Conservation (phyloP, 2,888 invertebrate genomes). For the Eupithecia subumbrata region DNA sequence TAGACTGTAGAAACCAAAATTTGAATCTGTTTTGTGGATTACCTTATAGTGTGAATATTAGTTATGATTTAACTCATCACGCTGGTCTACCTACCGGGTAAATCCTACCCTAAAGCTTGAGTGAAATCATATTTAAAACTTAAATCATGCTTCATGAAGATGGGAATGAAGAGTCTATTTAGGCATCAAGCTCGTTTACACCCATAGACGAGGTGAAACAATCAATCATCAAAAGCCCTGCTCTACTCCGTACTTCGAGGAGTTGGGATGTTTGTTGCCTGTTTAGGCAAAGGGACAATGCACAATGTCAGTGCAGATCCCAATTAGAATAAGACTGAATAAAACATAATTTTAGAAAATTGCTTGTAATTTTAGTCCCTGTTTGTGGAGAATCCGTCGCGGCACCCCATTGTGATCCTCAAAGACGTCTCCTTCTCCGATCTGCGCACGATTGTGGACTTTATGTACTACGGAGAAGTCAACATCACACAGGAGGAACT, state of each 20-base stretch:
- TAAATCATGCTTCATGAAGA: not conserved
- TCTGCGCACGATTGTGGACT: constrained; percentile 94
- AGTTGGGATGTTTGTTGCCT: too few relatives aligned
- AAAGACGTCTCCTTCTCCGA: constrained; percentile 95
- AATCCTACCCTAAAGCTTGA: not conserved
- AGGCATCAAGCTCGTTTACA: not conserved
- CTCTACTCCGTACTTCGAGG: not conserved
- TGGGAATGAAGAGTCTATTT: not conserved
- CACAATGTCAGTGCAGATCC: not conserved
- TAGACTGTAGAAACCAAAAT: too few relatives aligned
- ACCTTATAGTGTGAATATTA: too few relatives aligned
- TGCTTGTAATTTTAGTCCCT: constrained; percentile 83
- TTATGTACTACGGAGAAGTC: constrained; percentile 97
- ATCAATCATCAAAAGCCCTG: not conserved
- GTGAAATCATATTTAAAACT: not conserved
- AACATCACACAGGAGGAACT: constrained; percentile 95
- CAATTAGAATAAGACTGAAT: not conserved
- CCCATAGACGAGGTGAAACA: not conserved
- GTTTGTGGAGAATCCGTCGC: constrained; percentile 93
- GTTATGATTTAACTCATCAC: too few relatives aligned
- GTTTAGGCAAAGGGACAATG: too few relatives aligned
- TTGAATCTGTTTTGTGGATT: too few relatives aligned
- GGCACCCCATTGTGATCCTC: constrained; percentile 94
- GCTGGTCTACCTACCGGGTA: too few relatives aligned
- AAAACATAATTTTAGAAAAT: not conserved